Conservation (phyloP, 1,140 invertebrate genomes). For the Octopus bimaculoides region DNA sequence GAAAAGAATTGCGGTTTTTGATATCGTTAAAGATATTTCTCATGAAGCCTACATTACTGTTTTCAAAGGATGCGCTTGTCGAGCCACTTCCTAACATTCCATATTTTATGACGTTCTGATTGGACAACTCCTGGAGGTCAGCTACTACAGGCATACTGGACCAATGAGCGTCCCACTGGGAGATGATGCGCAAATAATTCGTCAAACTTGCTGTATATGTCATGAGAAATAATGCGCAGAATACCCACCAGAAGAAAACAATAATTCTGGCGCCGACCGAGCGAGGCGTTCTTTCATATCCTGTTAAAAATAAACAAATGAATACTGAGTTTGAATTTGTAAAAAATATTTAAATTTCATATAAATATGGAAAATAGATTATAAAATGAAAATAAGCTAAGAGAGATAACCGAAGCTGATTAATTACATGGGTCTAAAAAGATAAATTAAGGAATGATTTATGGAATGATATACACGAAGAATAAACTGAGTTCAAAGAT, state of each 20-base stretch:
- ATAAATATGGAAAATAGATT: no score
- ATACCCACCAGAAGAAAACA: conserved; percentile 46
- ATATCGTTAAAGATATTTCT: conserved; percentile 21
- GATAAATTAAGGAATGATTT: no score
- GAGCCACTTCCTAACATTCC: conserved; percentile 81
- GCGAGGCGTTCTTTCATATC: conserved; percentile 32
- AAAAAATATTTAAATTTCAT: no score
- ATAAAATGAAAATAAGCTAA: no score
- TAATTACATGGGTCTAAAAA: no score
- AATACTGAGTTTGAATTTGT: not conserved
- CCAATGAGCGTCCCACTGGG: conserved; percentile 67
- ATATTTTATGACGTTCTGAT: conserved; percentile 86
- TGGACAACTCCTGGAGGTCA: conserved; percentile 74
- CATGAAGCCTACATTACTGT: conserved; percentile 12
- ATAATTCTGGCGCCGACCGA: conserved; percentile 41
- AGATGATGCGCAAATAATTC: conserved; percentile 30
- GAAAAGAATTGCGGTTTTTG: conserved; percentile 15
- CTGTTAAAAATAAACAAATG: conserved; percentile 19
- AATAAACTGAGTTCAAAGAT: no score
- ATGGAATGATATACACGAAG: no score
- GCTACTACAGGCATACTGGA: conserved; percentile 91
- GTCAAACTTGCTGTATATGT: conserved; percentile 45
- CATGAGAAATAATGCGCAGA: conserved; percentile 37
- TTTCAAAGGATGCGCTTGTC: conserved; percentile 20
- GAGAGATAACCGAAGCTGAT: no score